These are phyloP conservation scores for Tachypleus tridentatus DNA, from an alignment of 1,140 invertebrate species.

Conservation along the genomic window DNA sequence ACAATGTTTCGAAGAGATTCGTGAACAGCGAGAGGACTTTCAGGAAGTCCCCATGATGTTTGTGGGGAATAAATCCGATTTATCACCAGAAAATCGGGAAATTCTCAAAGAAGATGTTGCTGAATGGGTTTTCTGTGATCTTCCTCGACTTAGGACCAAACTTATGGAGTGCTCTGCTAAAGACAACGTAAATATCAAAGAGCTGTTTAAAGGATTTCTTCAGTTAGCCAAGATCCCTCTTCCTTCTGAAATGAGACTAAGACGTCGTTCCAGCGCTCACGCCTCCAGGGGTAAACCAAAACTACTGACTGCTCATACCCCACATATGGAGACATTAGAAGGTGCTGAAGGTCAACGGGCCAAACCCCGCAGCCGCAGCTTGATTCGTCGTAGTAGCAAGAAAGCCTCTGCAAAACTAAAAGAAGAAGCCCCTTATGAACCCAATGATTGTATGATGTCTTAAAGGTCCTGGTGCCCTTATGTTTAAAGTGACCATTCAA, in stretches of 20 bases:
- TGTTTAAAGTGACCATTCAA: no score
- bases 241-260: slow-evolving; percentile 39
- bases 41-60: slow-evolving; percentile 69
- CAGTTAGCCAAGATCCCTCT: slow-evolving; percentile 25
- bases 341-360: no score
- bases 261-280: slow-evolving; percentile 59
- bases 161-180: slow-evolving; percentile 64
- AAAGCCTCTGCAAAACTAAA: slow-evolving; percentile 33
- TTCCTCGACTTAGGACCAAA: slow-evolving; percentile 38
- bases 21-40: slow-evolving; percentile 60
- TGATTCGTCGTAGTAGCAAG: slow-evolving; percentile 60
- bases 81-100: slow-evolving; percentile 46
- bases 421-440: no score
- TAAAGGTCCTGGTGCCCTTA: no score
- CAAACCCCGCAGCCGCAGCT: slow-evolving; percentile 56
- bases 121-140: slow-evolving; percentile 62
- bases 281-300: slow-evolving; percentile 28
- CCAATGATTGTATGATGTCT: no score
- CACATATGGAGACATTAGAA: no score
- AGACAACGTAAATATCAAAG: slow-evolving; percentile 57
- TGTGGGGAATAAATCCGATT: slow-evolving; percentile 69
- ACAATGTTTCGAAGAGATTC: slow-evolving; percentile 66
- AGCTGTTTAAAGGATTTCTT: slow-evolving; percentile 40
- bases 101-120: slow-evolving; percentile 51
- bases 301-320: no score